phyloP scores from a whole-genome alignment of 2,113 vertebrate species.

The Oreocharis arfaki region DNA sequence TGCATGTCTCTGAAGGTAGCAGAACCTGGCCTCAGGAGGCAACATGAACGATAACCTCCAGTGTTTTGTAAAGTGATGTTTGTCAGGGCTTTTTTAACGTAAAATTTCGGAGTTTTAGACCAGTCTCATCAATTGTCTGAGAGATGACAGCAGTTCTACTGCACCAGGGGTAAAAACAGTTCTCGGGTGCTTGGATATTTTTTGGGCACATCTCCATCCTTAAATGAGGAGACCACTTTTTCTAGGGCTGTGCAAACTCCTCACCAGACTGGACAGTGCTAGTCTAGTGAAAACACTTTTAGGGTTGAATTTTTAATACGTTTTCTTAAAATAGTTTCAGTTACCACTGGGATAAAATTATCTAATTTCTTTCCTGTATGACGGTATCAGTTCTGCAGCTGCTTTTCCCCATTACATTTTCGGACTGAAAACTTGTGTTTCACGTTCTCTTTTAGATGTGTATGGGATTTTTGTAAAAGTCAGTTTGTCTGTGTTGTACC shows the following conservation, averaged over 20 bases:
- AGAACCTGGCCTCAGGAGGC: neutral
- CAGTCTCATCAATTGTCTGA: neutral
- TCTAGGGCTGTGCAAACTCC: neutral
- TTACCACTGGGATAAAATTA: neutral
- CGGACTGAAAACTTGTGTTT: fast-evolving
- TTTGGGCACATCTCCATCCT: neutral
- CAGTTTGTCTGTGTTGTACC: neutral
- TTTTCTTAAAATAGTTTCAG: neutral
- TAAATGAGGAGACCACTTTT: neutral
- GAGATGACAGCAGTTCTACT: neutral
- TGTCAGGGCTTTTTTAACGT: fast-evolving
- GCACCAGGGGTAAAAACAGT: neutral
- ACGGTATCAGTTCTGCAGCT: neutral
- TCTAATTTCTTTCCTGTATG: neutral
- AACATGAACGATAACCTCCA: neutral
- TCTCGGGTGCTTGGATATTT: neutral
- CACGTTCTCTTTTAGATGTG: neutral
- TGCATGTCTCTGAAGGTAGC: neutral
- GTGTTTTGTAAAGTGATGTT: neutral
- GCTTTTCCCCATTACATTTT: neutral
- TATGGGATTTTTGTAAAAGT: neutral
- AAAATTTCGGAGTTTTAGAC: neutral
- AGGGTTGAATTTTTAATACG: neutral
- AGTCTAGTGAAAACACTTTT: neutral
- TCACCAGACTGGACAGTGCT: neutral